Conservation (phyloP, 1,140 invertebrate species). For the Heliothis virescens region DNA sequence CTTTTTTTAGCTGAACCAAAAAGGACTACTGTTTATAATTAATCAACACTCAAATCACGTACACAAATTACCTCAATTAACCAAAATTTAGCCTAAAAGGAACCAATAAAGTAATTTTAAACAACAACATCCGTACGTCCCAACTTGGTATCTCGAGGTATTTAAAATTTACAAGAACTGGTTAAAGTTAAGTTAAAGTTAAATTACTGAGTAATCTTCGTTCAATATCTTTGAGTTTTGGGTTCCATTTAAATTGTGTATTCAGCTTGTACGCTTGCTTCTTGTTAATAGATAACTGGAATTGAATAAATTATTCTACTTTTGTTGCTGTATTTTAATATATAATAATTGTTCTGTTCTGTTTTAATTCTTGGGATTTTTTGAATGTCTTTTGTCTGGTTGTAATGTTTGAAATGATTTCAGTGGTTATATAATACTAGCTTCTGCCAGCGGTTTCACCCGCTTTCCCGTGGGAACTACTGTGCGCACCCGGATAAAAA, state of each 20-base stretch:
- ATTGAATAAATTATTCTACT: background rate
- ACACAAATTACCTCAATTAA: too few relatives aligned
- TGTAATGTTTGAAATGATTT: too few relatives aligned
- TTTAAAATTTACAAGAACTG: slow-evolving; percentile 15
- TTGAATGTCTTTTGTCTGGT: background rate
- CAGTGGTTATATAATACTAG: too few relatives aligned
- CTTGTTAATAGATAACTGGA: slow-evolving; percentile 15
- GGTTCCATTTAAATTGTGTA: slow-evolving; percentile 28
- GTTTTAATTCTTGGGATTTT: background rate
- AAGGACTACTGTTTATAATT: background rate
- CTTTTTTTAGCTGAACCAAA: background rate
- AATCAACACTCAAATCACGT: background rate
- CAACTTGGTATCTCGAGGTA: slow-evolving; percentile 25
- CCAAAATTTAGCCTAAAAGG: background rate
- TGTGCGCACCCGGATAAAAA: too few relatives aligned
- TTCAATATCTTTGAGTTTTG: slow-evolving; percentile 31
- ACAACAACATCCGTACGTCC: background rate
- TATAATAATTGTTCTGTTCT: too few relatives aligned
- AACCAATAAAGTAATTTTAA: background rate
- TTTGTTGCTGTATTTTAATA: background rate
- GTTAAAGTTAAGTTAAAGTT: slow-evolving; percentile 20
- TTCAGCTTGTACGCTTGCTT: background rate
- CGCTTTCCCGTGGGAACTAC: too few relatives aligned
- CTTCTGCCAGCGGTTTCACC: too few relatives aligned
- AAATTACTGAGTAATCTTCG: slow-evolving; percentile 41